A percentile compares a stretch with the other conserved stretches of the same genome.
These are phyloP conservation scores for Melanargia galathea DNA, from an alignment of 2,888 invertebrate genomes.

Conservation along the genomic window DNA sequence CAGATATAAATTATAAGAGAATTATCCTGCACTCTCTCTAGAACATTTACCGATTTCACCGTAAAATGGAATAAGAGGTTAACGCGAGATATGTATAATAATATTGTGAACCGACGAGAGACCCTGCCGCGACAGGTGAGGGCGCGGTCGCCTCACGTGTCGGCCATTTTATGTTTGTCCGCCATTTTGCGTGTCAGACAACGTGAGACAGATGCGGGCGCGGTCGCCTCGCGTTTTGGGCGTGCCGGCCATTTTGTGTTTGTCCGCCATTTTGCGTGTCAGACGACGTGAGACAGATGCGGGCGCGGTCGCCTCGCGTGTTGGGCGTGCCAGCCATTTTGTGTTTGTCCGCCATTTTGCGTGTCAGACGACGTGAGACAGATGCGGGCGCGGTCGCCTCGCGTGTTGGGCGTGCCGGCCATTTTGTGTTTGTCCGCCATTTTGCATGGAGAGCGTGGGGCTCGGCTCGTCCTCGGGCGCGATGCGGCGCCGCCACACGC, in stretches of 20 bases:
- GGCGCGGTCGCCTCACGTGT: constrained; percentile 39
- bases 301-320: constrained; percentile 41
- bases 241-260: background rate
- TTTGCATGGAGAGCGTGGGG: constrained; percentile 28
- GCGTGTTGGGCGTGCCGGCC: background rate
- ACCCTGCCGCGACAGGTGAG: constrained; percentile 45
- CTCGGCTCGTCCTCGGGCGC: constrained; percentile 54
- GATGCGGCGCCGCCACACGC: constrained; percentile 54
- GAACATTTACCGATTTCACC: background rate
- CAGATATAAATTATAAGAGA: too few relatives aligned
- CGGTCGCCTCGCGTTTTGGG: constrained; percentile 39
- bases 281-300: too few relatives aligned
- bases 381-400: constrained; percentile 41
- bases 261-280: background rate
- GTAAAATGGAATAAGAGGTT: background rate
- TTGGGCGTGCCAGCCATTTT: background rate
- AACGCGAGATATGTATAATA: constrained; percentile 18
- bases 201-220: constrained; percentile 46
- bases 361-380: constrained; percentile 42
- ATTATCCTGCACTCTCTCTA: constrained; percentile 10
- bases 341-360: constrained; percentile 1
- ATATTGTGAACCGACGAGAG: background rate
- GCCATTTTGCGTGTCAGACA: constrained; percentile 1
- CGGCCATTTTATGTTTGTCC: too few relatives aligned
- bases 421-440: constrained; percentile 2